A percentile compares a stretch with the other conserved stretches of the same genome.
Evolutionary conservation across 1,140 invertebrate genomes (phyloP).

Genomic region (Camponotus floridanus): DNA sequence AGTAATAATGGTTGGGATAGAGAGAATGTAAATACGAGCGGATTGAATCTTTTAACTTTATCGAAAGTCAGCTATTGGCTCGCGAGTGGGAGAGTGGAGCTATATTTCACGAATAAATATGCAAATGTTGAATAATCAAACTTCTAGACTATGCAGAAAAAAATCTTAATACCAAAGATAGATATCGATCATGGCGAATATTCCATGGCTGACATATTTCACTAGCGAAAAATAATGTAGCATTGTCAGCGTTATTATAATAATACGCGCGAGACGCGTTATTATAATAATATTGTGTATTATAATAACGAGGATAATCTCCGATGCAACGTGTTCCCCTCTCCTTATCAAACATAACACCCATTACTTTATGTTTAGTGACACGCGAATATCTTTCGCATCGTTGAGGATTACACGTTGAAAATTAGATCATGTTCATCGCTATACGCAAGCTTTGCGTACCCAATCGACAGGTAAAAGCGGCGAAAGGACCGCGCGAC

Average conservation of each 20-base stretch:
- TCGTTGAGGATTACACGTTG: background rate
- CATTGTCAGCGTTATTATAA: background rate
- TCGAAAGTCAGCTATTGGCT: conserved; percentile 45
- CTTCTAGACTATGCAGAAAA: conserved; percentile 24
- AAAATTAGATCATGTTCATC: conserved; percentile 25
- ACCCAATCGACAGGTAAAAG: conserved; percentile 39
- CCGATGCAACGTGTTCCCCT: too few relatives aligned
- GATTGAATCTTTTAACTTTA: conserved; percentile 64
- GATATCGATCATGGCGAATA: background rate
- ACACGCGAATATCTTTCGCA: background rate
- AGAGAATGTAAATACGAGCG: conserved; percentile 47
- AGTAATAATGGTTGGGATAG: conserved; percentile 52
- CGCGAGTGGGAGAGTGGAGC: background rate
- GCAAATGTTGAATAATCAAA: conserved; percentile 51
- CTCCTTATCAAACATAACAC: background rate
- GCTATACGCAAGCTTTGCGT: background rate
- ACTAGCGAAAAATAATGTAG: background rate
- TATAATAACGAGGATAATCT: too few relatives aligned
- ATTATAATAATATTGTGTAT: too few relatives aligned
- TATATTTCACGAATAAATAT: conserved; percentile 50
- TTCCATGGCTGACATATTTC: background rate
- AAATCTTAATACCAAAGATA: background rate
- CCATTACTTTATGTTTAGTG: background rate
- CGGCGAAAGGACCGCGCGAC: background rate
- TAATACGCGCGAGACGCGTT: too few relatives aligned